Base-by-base conservation (phyloP, 2,797 vertebrate genomes). In the Philypnodon macrostomus region DNA sequence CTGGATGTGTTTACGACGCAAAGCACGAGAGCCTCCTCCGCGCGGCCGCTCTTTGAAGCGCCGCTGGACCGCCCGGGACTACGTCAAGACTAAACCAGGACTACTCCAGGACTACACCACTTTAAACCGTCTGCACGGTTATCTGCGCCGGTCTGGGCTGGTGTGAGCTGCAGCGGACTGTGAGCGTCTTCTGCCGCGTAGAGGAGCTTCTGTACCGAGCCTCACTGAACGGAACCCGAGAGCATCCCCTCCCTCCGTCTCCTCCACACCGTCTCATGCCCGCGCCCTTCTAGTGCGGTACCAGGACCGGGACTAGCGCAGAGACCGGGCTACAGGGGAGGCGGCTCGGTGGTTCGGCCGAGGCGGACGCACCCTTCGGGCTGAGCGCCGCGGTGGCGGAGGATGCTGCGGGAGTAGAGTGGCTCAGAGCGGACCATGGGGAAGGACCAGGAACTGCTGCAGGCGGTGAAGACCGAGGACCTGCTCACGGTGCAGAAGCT, bases 391-490 rank as follows among this genome's bases (percentile, higher is more conserved):
- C 75, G 50, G 73, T 47, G 67, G 41, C 49, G 73, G 69, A 82
- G 72, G 86, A 90, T 90, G 89, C 83, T 89, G 79, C 78, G 77
- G 86, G 84, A 86, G 78, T 90, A 83, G 82, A 68, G 63, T 50
- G 55, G 67, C 66, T 73, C 67, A 18, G 56, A 65, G 73, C 40
- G 62, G 73, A 92, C 87, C 88, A 97, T 97, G 95, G 95, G 95
- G 88, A 97, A 97, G 89, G 95, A 98, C 88, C 95, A 97, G 90
- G 94, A 98, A 88, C 91, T 98, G 88, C 93, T 97, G 84, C 95
- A 97, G 91, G 95, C 95, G 79, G 95, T 98, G 78, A 98, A 98
- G 88, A 94, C 92, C 86, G 95, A 98, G 91, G 95, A 98, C 89
- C 83, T 97, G 78, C 89, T 93, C 80, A 90, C 94, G 76, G 95